A percentile compares a stretch with the other conserved stretches of the same genome.
phyloP scores from a whole-genome alignment of 30 jellyfish, hydroid and myxozoan species.

The Clytia hemisphaerica region DNA sequence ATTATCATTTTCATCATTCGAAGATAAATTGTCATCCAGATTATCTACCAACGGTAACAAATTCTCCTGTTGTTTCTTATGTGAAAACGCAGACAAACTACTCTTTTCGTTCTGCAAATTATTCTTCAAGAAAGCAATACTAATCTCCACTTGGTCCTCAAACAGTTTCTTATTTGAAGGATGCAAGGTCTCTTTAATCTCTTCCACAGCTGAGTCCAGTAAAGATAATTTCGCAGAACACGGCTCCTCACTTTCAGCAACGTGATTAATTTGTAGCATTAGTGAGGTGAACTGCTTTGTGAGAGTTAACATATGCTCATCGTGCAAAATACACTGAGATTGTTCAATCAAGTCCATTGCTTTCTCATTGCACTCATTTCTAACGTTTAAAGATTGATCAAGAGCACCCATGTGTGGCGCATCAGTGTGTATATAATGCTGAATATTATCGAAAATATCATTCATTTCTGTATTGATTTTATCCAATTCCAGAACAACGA shows the following conservation, averaged over 20 bases:
- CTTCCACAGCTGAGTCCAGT: constrained; percentile 26
- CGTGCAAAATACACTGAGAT: constrained; percentile 24
- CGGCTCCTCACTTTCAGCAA: not conserved
- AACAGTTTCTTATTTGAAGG: not conserved
- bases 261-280: constrained; percentile 56
- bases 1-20: not conserved
- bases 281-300: constrained; percentile 66
- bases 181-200: not conserved
- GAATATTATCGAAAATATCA: constrained; percentile 4
- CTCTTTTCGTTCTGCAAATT: constrained; percentile 17
- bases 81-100: constrained; percentile 21
- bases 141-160: constrained; percentile 29
- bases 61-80: not conserved
- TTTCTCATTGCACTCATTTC: constrained; percentile 47
- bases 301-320: constrained; percentile 48
- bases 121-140: constrained; percentile 16
- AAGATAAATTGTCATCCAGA: not conserved
- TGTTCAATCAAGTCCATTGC: constrained; percentile 54
- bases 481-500: constrained; percentile 67
- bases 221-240: constrained; percentile 8
- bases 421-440: constrained; percentile 2
- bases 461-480: constrained; percentile 53
- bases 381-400: constrained; percentile 41
- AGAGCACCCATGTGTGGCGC: constrained; percentile 25
- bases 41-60: not conserved